Conservation (phyloP, 2,113 vertebrate species). For the Circaetus cinerascens region DNA sequence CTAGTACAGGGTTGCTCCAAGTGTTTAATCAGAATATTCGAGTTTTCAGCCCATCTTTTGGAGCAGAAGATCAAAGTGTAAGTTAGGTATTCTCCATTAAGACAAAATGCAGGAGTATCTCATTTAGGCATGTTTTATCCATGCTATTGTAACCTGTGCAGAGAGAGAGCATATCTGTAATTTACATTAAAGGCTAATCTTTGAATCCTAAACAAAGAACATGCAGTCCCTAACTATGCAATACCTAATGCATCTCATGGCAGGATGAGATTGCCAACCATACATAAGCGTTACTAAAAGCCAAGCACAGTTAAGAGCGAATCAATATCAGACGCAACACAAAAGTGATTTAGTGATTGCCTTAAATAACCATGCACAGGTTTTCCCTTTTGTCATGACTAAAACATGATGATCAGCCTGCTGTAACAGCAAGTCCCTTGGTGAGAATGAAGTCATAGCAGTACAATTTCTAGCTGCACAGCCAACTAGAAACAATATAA, state of each 20-base stretch:
- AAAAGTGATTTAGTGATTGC: slow-evolving; percentile 19
- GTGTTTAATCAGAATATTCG: not conserved
- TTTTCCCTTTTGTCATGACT: not conserved
- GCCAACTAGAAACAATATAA: not conserved
- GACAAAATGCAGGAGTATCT: not conserved
- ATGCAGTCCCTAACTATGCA: not conserved
- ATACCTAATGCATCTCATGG: not conserved
- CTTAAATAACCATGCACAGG: not conserved
- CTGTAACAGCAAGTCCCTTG: not conserved
- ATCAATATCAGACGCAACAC: not conserved
- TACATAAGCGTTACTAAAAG: not conserved
- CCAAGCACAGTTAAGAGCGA: not conserved
- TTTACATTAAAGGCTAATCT: not conserved
- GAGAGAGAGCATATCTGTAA: not conserved
- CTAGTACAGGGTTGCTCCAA: not conserved
- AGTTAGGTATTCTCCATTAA: not conserved
- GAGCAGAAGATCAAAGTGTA: not conserved
- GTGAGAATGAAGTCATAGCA: not conserved
- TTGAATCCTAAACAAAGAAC: not conserved
- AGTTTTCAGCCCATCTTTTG: not conserved
- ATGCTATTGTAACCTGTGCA: not conserved
- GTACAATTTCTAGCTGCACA: not conserved
- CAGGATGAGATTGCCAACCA: not conserved
- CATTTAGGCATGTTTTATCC: not conserved
- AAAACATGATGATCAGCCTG: not conserved